These are phyloP conservation scores for Crotalus helleri DNA, from an alignment of 2,113 vertebrate species.

Conservation along the genomic window DNA sequence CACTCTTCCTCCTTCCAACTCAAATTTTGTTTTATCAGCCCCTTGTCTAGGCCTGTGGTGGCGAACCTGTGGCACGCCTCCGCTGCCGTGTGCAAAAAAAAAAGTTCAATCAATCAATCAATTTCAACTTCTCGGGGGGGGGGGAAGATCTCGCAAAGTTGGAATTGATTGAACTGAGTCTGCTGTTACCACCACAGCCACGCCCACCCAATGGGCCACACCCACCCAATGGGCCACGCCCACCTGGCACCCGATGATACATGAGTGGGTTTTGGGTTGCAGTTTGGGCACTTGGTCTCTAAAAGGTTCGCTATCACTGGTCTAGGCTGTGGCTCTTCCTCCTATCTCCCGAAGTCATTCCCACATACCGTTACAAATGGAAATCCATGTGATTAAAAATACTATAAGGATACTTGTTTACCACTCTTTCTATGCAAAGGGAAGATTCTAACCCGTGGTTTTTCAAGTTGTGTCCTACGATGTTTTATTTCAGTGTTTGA, in stretches of 20 bases:
- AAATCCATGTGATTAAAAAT: background rate
- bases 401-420: background rate
- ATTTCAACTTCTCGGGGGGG: too few species aligned
- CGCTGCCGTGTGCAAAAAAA: too few species aligned
- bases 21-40: background rate
- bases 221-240: too few species aligned
- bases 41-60: background rate
- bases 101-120: too few species aligned
- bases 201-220: too few species aligned
- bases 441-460: background rate
- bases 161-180: too few species aligned
- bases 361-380: background rate
- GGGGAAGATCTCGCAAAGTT: too few species aligned
- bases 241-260: too few species aligned
- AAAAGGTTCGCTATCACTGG: background rate
- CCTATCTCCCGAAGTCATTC: background rate
- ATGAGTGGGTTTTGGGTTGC: too few species aligned
- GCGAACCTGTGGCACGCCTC: background rate
- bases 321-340: background rate
- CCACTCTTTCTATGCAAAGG: background rate
- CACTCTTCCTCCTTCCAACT: background rate
- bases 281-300: too few species aligned
- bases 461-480: background rate
- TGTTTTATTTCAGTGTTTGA: background rate
- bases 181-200: too few species aligned